Evolutionary conservation across 2,113 vertebrate genomes (phyloP).

Genomic region (Trinectes maculatus): DNA sequence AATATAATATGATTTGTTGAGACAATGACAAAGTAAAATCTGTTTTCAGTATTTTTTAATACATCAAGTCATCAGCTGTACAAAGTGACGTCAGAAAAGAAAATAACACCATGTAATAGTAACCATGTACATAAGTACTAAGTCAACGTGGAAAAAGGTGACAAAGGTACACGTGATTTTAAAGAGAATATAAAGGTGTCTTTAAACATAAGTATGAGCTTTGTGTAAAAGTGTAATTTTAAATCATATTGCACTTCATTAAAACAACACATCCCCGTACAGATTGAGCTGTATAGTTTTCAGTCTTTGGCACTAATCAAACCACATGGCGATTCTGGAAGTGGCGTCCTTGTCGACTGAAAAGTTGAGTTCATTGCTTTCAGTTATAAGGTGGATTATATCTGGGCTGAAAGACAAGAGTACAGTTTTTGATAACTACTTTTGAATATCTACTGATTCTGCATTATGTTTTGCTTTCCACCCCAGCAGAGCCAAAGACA

Average conservation of each 20-base stretch:
- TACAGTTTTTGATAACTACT: constrained; percentile 60
- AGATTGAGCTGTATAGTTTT: background rate
- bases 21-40: background rate
- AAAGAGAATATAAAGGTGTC: constrained; percentile 3
- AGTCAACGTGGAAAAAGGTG: constrained; percentile 2
- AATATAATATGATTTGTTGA: constrained; percentile 8
- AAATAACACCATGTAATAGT: background rate
- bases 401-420: constrained; percentile 85
- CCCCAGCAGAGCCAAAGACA: constrained; percentile 44
- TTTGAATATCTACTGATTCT: constrained; percentile 14
- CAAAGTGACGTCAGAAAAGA: constrained; percentile 11
- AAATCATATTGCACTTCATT: constrained; percentile 57
- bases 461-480: constrained; percentile 24
- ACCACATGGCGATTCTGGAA: constrained; percentile 64
- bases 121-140: constrained; percentile 20
- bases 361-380: constrained; percentile 76
- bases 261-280: constrained; percentile 26
- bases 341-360: constrained; percentile 73
- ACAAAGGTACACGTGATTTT: constrained; percentile 7
- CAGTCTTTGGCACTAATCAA: constrained; percentile 55
- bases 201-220: background rate
- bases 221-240: constrained; percentile 5
- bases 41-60: constrained; percentile 18
- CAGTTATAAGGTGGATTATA: constrained; percentile 81
- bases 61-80: constrained; percentile 12